Evolutionary conservation across 2,888 invertebrate genomes (phyloP).

Genomic region (Mythimna albipuncta): DNA sequence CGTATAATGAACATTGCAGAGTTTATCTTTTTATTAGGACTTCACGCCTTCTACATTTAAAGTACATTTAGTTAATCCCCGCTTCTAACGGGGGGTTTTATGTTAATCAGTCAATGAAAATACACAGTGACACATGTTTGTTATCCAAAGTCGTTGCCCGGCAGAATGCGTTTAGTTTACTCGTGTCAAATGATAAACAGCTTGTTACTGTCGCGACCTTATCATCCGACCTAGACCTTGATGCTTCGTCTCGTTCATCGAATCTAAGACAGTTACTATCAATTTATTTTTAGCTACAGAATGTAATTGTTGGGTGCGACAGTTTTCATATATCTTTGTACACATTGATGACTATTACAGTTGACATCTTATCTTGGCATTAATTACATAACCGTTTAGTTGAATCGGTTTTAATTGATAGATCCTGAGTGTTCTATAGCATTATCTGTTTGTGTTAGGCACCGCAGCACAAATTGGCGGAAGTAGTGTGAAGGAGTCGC

Average conservation of each 20-base stretch:
- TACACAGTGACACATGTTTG: slow-evolving; percentile 43
- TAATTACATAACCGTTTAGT: slow-evolving; percentile 60
- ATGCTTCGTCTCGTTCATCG: slow-evolving; percentile 68
- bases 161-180: slow-evolving; percentile 33
- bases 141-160: slow-evolving; percentile 25
- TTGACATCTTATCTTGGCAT: slow-evolving; percentile 65
- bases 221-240: slow-evolving; percentile 80
- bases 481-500: slow-evolving; percentile 46
- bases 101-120: slow-evolving; percentile 32
- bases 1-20: slow-evolving; percentile 11
- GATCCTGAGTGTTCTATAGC: slow-evolving; percentile 16
- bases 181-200: slow-evolving; percentile 57
- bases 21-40: slow-evolving; percentile 17
- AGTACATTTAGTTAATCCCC: slow-evolving; percentile 14
- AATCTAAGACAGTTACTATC: slow-evolving; percentile 58
- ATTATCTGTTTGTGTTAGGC: slow-evolving; percentile 49
- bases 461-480: slow-evolving; percentile 20
- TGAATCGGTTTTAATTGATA: slow-evolving; percentile 8
- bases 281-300: slow-evolving; percentile 61
- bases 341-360: slow-evolving; percentile 12
- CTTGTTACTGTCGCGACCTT: slow-evolving; percentile 67
- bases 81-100: slow-evolving; percentile 23
- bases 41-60: background rate
- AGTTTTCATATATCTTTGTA: slow-evolving; percentile 34
- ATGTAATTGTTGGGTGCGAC: slow-evolving; percentile 33